Base-by-base conservation (phyloP, 2,797 vertebrate species). In the Pseudotriccus pelzelni region DNA sequence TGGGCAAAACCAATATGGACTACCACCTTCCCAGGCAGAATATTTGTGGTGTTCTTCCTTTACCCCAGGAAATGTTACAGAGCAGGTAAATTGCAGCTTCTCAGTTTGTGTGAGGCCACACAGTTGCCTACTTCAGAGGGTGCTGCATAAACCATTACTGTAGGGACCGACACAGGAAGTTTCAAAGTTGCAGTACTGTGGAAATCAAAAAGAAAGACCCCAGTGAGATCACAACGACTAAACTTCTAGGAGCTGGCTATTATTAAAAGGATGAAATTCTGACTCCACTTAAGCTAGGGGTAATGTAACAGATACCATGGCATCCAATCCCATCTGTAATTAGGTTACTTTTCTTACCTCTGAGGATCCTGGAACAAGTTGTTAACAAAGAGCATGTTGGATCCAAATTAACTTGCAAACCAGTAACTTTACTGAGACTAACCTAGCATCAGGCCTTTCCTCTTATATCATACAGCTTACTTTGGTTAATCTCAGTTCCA, bases 401-500 rank as follows among this genome's bases (percentile, higher is more conserved):
- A 59, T n/a, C 14, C 36, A 56, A 83, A 80, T 58, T 41, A 76
- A 30, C 36, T 62, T 46, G 49, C 13, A 62, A 74, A 66, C 43
- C 44, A 52, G 37, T n/a, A 90, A 55, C 49, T 59, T 90, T 79
- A 55, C 72, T 23, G 69, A 81, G 44, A 44, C 34, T 77, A 60
- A 80, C 52, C 13, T 9, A 64, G 44, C 47, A 63, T 6, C 1
- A 0, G 23, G 24, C 55, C 53, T 73, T 87, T 83, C 56, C 63
- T 52, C 49, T 66, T 52, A 34, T 7, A 18, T 63, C 86, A 85
- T n/a, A 43, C 14, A 62, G 86, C n/a, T 66, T 66, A 44, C 36
- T 91, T 66, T 79, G 66, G 76, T 79, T 32, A 43, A 53, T 50
- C 59, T 86, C 50, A 23, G 15, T 69, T 89, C 66, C 69, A 58